Base-by-base conservation (phyloP, 2,888 invertebrate genomes). In the Esperia sulphurella region DNA sequence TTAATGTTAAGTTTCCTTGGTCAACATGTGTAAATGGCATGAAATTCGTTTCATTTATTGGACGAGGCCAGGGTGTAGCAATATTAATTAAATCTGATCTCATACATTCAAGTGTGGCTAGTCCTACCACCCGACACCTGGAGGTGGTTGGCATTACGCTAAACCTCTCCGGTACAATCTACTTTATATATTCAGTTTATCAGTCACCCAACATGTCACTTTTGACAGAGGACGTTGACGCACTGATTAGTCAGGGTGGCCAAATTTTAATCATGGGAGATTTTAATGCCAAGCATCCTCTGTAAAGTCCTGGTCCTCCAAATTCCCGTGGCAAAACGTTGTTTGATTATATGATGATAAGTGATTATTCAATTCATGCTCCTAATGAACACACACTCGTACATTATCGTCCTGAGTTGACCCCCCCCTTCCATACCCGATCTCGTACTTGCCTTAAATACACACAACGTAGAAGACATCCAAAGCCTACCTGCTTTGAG, bases 11-110 rank as follows among this genome's bases (percentile, higher is more conserved):
- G 46, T 13, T 43, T 49, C 14, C 14, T 50, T 14, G 50, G 50
- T 35, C 49, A 52, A 12, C 49, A 45, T 46, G 52, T 52, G 21
- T 52, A 12, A 37, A 49, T n/a, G 8, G n/a, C n/a, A n/a, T 5
- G 30, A 33, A 9, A 12, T 52, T 10, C 38, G 41, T 14, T 14
- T 51, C 8, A 10, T 51, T 6, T 45, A 14, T 4, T 51, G 51
- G 51, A 51, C 48, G 29, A 5, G 48, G 51, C 10, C 51, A 48
- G 14, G 51, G 48, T n/a, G 43, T 43, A 12, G 47, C 47, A 6
- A n/a, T 47, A n/a, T 21, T 47, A 3, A 21, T 47, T 10, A 42
- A 14, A 30, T 30, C 37, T 7, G 10, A 47, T 9, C 28, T 47
- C 5, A 1, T 28, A 4, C 47, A 47, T 14, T 30, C 43, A 0